phyloP scores from a whole-genome alignment of 2,113 vertebrate genomes.

The Eulacestoma nigropectus region DNA sequence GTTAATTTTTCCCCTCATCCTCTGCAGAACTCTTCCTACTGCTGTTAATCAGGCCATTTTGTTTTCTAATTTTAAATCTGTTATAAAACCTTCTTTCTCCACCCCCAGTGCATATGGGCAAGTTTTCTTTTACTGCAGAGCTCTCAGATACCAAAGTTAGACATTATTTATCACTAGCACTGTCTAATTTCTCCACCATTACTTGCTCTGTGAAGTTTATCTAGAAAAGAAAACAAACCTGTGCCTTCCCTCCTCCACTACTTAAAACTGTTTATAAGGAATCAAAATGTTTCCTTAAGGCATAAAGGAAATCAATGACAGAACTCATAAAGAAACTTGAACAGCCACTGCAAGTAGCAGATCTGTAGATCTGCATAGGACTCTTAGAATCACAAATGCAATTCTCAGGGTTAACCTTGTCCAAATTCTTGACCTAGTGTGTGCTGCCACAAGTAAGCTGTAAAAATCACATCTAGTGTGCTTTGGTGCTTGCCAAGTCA shows the following conservation, averaged over 20 bases:
- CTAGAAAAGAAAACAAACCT: constrained; percentile 34
- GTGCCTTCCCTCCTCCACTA: not conserved
- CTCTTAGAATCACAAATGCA: not conserved
- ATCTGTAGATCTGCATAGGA: not conserved
- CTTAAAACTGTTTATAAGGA: not conserved
- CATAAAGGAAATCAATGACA: constrained; percentile 17
- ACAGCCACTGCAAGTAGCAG: not conserved
- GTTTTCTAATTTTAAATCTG: constrained; percentile 71
- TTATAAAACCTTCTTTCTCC: constrained; percentile 67
- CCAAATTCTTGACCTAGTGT: not conserved
- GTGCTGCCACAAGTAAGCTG: not conserved
- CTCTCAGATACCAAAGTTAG: constrained; percentile 37
- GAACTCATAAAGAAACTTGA: not conserved
- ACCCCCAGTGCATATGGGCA: constrained; percentile 68
- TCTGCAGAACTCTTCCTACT: constrained; percentile 66
- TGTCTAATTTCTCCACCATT: constrained; percentile 10
- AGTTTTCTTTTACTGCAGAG: constrained; percentile 51
- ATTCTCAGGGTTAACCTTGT: not conserved
- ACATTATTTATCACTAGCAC: constrained; percentile 44
- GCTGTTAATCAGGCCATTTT: constrained; percentile 69
- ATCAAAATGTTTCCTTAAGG: not conserved
- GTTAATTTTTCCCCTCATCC: constrained; percentile 65
- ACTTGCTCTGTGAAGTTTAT: not conserved
- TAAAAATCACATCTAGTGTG: not conserved
- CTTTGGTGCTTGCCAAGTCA: not conserved